Base-by-base conservation (phyloP, 2,797 vertebrate species). In the Hippocampus kuda region DNA sequence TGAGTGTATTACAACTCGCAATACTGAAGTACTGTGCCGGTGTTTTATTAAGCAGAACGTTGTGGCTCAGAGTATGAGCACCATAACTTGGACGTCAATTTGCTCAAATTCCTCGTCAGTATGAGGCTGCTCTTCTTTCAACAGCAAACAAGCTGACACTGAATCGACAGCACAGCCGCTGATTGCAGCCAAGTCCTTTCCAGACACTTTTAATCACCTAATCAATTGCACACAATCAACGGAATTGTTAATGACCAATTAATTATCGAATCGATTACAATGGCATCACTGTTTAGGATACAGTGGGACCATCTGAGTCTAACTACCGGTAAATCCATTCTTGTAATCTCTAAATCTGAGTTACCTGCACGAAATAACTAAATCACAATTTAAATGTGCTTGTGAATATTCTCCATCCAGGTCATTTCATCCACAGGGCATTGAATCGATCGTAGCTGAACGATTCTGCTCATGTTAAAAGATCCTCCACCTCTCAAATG, bases 191-290 rank as follows among this genome's bases (percentile, higher is more conserved):
- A 30, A 18, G 26, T 59, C 27, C 13, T 27, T 59, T 59, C 57
- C 57, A 59, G 57, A 59, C 27, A 15, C 27, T 30, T 27, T 59
- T 59, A 59, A 34, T 59, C 57, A 59, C 57, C 57, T 2, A 30
- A 59, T 59, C 57, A 59, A 59, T 59, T 30, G 12, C 24, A 57
- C 24, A 15, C 24, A 26, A 57, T 57, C 54, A 57, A 57, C 57
- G 11, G 57, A 59, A 59, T 27, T 59, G 57, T 16, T 59, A 59
- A 59, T 59, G 57, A 59, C 27, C 57, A 59, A 59, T 59, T 59
- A 15, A 59, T 59, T 34, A 59, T 30, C 26, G 1, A 18, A 59
- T 59, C 57, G 16, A 59, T 59, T 30, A 30, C 26, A 30, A 34
- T 30, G 57, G 15, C 57, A 27, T 27, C 27, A 7, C 26, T 34